These are phyloP conservation scores for Sprattus sprattus DNA, from an alignment of 2,113 vertebrate genomes.

Conservation along the genomic window DNA sequence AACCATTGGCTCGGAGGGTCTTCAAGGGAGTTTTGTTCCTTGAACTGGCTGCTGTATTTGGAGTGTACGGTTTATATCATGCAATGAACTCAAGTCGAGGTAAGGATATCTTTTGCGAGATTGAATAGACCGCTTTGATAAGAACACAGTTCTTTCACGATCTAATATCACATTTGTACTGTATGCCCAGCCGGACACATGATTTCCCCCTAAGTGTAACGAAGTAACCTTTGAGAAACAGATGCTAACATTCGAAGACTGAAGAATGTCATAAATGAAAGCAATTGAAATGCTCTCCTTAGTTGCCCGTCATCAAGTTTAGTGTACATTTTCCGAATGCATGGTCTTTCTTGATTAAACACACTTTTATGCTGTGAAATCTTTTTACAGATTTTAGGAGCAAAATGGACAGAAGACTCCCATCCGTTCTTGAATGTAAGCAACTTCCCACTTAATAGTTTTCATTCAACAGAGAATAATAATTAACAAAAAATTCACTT, in stretches of 20 bases:
- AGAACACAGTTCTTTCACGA: background rate
- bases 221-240: background rate
- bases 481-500: no score
- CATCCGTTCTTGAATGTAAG: conserved; percentile 79
- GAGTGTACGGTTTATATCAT: conserved; percentile 65
- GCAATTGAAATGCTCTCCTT: no score
- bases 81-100: conserved; percentile 72
- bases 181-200: no score
- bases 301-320: no score
- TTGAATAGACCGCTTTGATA: no score
- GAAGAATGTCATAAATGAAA: background rate
- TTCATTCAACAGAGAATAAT: no score
- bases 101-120: conserved; percentile 28
- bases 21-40: conserved; percentile 65
- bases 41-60: conserved; percentile 68
- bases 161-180: background rate
- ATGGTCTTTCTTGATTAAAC: background rate
- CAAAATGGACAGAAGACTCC: conserved; percentile 73
- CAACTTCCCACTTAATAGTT: background rate
- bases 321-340: background rate
- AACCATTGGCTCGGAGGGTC: conserved; percentile 53
- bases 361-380: background rate
- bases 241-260: background rate
- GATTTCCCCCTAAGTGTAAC: no score
- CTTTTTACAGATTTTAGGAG: conserved; percentile 74